Conservation (phyloP, 2,797 vertebrate genomes). For the Carcharodon carcharias region DNA sequence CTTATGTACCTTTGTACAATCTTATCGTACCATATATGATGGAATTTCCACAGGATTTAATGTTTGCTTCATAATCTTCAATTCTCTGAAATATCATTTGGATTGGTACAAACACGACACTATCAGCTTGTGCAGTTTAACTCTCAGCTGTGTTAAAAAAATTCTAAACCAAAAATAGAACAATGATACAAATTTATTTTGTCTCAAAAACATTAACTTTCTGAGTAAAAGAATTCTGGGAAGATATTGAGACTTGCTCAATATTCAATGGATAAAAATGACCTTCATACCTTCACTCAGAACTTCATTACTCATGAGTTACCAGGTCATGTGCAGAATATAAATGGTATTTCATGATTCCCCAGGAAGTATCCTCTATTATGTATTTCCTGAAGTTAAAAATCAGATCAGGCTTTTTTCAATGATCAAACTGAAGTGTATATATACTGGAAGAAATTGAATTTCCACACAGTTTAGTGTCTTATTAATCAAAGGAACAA, state of each 20-base stretch:
- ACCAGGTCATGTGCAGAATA: neutral
- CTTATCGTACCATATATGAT: neutral
- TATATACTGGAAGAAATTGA: constrained; percentile 2
- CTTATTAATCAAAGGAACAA: constrained; percentile 14
- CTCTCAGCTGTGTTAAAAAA: neutral
- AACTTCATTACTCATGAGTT: constrained; percentile 12
- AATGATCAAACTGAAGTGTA: constrained; percentile 3
- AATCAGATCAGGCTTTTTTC: constrained; percentile 17
- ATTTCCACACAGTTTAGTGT: constrained; percentile 10
- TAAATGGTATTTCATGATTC: constrained; percentile 20
- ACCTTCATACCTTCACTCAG: constrained; percentile 8
- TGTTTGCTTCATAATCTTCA: neutral
- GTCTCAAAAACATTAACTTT: neutral
- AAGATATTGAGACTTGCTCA: neutral
- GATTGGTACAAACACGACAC: neutral
- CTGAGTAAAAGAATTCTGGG: neutral
- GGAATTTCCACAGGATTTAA: neutral
- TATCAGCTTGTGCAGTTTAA: neutral
- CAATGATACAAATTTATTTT: neutral
- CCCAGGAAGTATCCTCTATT: neutral
- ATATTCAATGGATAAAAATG: neutral
- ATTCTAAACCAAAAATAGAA: neutral
- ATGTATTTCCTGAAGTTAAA: neutral
- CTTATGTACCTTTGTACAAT: no score
- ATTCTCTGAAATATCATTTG: neutral